Conservation (phyloP, 2,888 invertebrate species). For the Acleris sparsana region DNA sequence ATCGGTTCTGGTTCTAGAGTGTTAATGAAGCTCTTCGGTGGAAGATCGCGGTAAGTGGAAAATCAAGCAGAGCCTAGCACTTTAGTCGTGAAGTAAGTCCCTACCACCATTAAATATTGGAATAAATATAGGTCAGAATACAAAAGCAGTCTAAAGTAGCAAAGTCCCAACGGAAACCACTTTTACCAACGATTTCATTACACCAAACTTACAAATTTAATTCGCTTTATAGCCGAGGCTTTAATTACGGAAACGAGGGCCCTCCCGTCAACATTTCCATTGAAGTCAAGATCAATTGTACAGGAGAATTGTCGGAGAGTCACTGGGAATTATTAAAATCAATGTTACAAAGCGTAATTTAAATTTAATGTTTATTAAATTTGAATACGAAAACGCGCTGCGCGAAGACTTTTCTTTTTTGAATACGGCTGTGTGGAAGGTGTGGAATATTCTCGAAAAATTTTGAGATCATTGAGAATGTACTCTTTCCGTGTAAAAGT, state of each 20-base stretch:
- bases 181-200: not conserved
- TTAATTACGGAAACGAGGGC: not conserved
- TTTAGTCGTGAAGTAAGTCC: not conserved
- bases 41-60: slow-evolving; percentile 10
- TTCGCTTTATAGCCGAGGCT: not conserved
- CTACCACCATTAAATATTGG: too few relatives aligned
- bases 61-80: slow-evolving; percentile 11
- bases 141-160: too few relatives aligned
- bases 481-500: too few relatives aligned
- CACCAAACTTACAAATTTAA: slow-evolving; percentile 2
- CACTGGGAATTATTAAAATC: not conserved
- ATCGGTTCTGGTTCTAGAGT: slow-evolving; percentile 3
- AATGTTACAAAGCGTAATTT: not conserved
- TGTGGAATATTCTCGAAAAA: too few relatives aligned
- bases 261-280: not conserved
- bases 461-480: too few relatives aligned
- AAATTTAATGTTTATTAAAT: too few relatives aligned
- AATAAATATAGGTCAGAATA: too few relatives aligned
- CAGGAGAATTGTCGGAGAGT: not conserved
- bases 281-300: slow-evolving; percentile 2
- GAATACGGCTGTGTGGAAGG: too few relatives aligned
- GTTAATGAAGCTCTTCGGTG: slow-evolving; percentile 18
- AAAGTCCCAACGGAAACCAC: not conserved
- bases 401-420: too few relatives aligned
- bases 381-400: too few relatives aligned